These are phyloP conservation scores for Heliconius nattereri DNA, from an alignment of 1,140 invertebrate genomes.

Conservation along the genomic window DNA sequence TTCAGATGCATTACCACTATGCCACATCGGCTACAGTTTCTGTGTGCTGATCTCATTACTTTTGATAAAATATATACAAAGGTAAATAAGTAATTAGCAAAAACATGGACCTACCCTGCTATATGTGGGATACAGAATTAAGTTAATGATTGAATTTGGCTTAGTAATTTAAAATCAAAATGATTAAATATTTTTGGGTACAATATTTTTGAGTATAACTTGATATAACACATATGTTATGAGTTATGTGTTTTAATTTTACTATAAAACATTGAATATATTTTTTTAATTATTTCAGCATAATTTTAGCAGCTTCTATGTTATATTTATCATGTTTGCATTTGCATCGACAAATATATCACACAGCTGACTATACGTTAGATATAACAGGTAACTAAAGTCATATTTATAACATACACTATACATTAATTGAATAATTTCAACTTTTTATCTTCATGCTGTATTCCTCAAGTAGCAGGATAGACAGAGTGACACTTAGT, in stretches of 20 bases:
- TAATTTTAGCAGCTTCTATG: conserved; percentile 88
- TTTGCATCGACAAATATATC: conserved; percentile 92
- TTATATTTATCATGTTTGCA: conserved; percentile 93
- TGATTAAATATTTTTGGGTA: background rate
- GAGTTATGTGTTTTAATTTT: background rate
- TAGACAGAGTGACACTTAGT: no score
- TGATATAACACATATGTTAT: background rate
- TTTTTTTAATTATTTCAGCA: conserved; percentile 75
- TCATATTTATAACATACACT: background rate
- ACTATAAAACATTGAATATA: background rate
- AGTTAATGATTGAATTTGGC: no score
- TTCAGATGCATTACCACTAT: no score
- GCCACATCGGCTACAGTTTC: no score
- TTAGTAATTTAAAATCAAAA: background rate
- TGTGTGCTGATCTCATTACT: no score
- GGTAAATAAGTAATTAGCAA: no score
- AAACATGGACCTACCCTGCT: no score
- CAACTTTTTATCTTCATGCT: no score
- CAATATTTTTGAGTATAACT: background rate
- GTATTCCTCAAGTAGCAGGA: no score
- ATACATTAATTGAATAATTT: background rate
- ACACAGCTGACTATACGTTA: conserved; percentile 93
- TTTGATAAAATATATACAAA: no score
- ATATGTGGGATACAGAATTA: no score
- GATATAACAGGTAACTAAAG: conserved; percentile 91